Conservation (phyloP, 2,888 invertebrate genomes). For the Pegoplata infirma region DNA sequence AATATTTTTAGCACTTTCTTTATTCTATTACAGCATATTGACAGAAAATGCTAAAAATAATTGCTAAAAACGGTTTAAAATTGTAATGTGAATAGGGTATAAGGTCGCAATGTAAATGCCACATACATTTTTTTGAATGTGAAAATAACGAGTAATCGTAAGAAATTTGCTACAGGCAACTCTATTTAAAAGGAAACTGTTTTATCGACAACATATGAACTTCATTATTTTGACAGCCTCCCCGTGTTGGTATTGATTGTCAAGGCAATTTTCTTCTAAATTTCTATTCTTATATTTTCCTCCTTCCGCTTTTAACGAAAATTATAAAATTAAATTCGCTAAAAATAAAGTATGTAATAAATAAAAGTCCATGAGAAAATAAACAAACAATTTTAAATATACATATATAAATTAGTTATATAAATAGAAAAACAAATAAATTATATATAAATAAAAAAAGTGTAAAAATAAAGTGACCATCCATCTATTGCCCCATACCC, state of each 20-base stretch:
- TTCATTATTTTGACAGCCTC: slow-evolving; percentile 43
- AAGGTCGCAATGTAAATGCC: too few species aligned
- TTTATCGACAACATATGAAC: slow-evolving; percentile 15
- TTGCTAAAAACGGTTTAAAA: too few species aligned
- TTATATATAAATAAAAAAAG: slow-evolving; percentile 6
- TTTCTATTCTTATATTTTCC: slow-evolving; percentile 19
- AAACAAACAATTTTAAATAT: slow-evolving; percentile 26
- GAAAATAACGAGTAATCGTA: background rate
- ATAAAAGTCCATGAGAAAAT: slow-evolving; percentile 47
- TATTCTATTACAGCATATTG: too few species aligned
- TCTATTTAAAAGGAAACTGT: background rate
- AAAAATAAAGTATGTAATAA: slow-evolving; percentile 26
- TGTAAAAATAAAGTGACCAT: slow-evolving; percentile 11
- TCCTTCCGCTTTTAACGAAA: slow-evolving; percentile 35
- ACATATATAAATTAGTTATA: slow-evolving; percentile 19
- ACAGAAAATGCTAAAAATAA: too few species aligned
- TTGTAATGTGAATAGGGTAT: too few species aligned
- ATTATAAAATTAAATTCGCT: background rate
- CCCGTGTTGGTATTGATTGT: slow-evolving; percentile 26
- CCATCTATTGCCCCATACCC: background rate
- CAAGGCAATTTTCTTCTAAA: slow-evolving; percentile 22
- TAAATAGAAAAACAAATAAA: slow-evolving; percentile 7
- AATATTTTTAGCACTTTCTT: too few species aligned
- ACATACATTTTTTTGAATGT: too few species aligned
- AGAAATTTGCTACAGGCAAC: background rate